Evolutionary conservation across 2,113 vertebrate genomes (phyloP), one percentile per base, ranked within the genome.

Genomic region (Falcunculus frontatus): DNA sequence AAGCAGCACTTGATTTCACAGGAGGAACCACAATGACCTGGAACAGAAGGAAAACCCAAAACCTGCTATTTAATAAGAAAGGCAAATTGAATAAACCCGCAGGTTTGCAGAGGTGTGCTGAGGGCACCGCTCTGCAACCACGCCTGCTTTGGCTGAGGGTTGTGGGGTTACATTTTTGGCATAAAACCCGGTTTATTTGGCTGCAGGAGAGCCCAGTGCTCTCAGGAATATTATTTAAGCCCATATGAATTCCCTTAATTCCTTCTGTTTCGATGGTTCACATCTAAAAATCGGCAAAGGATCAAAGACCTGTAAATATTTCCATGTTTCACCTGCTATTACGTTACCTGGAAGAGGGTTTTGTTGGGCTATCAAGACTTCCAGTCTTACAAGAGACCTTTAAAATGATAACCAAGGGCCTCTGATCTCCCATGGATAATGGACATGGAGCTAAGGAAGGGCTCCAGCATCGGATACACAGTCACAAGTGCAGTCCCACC

Each of bases 401-500:
- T 27, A 41, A 26, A 88, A 33, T 26, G 15, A 35, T 11, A 25
- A 72, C 4, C 27, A 50, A 60, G n/a, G 37, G 29, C 19, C 65
- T 69, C 25, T 57, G 8, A 37, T 35, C 41, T 41, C 27, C 16
- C 3, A 3, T 15, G 41, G 78, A 25, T 26, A 60, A 55, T 0
- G 13, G 29, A 7, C 50, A 30, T 0, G 22, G 11, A 74, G 63
- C 46, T 46, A 39, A 35, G 50, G 59, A 55, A 69, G n/a, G 2
- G 65, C 59, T 77, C 52, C 39, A 25, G 63, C 32, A 32, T 13
- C 0, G 0, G 29, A 37, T 4, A 53, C 13, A 9, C 0, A 0
- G 33, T 18, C 60, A 72, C 27, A 41, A 49, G 10, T 4, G 23
- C 42, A 50, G n/a, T 3, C 16, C 13, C 64, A 10, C 26, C 9